Evolutionary conservation across 2,113 vertebrate genomes (phyloP), one percentile per base, ranked within the genome.

Genomic region (Dipodomys ordii): DNA sequence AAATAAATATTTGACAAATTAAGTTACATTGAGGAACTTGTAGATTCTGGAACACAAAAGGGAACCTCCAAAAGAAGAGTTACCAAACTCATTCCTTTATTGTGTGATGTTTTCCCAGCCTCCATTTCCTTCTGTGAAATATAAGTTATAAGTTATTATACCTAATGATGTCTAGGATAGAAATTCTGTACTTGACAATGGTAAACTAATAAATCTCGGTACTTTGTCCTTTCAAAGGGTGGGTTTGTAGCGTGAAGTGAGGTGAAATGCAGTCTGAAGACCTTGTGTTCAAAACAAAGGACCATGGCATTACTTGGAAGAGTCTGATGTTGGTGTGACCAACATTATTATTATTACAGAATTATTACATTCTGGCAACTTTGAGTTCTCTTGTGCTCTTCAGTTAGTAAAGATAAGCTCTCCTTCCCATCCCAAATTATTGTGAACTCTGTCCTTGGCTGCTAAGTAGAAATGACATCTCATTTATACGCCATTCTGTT

Each of bases 251-350:
- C 74, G 81, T 77, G 74, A 96, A 93, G 62, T 91, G 91, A 86
- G 78, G 73, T 87, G 83, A 95, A 97, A 95, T 94, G 83, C 82
- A 96, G 96, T 91, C 83, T 81, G 72, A 74, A 96, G 35, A 25
- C 62, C 71, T 91, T 6, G 1, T 74, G 78, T 95, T 97, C 94
- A 95, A 85, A 87, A 64, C 19, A 86, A 91, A 86, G 53, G 39
- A 67, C 72, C 57, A 73, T 0, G 0, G 68, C 64, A 78, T 95
- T 84, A 64, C 95, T 93, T 93, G 73, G 32, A 96, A 95, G 93
- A 87, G 74, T 96, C 76, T 91, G 92, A 93, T 84, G 35, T 69
- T 80, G 84, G 82, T 71, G 25, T 92, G 72, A 88, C 82, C 93
- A 87, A 73, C 39, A 39, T 39, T 39, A 39, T 39, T 39, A 39